Conservation (phyloP, 2,797 vertebrate genomes). For the Eurystomus glaucurus region DNA sequence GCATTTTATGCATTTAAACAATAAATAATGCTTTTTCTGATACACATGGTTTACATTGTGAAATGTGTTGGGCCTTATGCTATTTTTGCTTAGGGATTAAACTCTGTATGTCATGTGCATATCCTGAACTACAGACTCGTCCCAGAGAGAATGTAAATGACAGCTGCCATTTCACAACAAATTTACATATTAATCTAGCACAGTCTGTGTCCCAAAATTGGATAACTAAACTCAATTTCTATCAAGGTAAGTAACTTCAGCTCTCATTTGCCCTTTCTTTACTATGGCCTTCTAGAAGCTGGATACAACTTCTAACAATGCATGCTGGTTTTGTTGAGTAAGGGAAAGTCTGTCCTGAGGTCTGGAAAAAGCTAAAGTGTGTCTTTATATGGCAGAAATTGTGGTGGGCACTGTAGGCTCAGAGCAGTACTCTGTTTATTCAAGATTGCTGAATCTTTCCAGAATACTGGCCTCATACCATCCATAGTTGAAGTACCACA, state of each 20-base stretch:
- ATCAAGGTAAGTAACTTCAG: neutral
- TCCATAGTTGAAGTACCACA: neutral
- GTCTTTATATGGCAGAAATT: neutral
- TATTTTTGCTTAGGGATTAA: fast-evolving
- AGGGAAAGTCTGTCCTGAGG: neutral
- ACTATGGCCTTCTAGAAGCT: neutral
- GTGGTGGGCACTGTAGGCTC: neutral
- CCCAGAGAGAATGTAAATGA: neutral
- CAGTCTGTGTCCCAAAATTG: neutral
- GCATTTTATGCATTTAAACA: slow-evolving; percentile 63
- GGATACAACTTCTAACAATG: neutral
- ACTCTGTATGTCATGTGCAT: neutral
- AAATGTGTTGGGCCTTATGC: neutral
- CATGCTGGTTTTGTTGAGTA: fast-evolving
- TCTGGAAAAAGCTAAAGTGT: neutral
- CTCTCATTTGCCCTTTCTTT: neutral
- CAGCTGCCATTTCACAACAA: neutral
- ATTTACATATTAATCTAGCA: neutral
- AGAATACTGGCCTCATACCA: neutral
- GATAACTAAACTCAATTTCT: neutral
- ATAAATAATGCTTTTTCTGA: slow-evolving; percentile 74
- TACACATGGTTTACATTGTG: neutral
- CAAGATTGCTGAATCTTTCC: neutral
- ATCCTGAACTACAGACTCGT: neutral
- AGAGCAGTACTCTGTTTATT: neutral